A percentile compares a stretch with the other conserved stretches of the same genome.
Evolutionary conservation across 2,888 invertebrate genomes (phyloP).

Genomic region (Abscondita cerata): DNA sequence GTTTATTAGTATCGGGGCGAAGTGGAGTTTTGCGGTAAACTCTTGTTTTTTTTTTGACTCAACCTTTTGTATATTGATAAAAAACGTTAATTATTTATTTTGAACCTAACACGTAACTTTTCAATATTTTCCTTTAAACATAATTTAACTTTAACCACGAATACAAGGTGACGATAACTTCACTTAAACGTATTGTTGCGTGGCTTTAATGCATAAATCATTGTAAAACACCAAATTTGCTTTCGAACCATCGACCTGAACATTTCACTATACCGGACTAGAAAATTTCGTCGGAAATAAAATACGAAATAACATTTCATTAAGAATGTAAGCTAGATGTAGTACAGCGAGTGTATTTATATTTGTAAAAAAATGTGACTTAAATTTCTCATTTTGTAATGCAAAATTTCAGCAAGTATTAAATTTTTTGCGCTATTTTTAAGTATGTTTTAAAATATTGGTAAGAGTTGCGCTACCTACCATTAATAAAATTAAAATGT

Average conservation of each 20-base stretch:
- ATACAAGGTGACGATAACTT: neutral
- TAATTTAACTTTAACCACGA: too few relatives aligned
- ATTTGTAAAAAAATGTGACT: constrained; percentile 2
- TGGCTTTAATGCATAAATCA: constrained; percentile 22
- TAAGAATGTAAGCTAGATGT: constrained; percentile 14
- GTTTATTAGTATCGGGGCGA: too few relatives aligned
- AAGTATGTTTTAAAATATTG: constrained; percentile 9
- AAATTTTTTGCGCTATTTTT: constrained; percentile 22
- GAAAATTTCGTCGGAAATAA: constrained; percentile 3
- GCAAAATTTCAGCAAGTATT: constrained; percentile 21
- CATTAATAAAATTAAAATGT: constrained; percentile 2
- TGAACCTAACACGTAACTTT: too few relatives aligned
- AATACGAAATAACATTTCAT: constrained; percentile 20
- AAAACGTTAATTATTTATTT: too few relatives aligned
- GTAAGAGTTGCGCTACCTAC: neutral
- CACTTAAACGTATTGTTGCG: constrained; percentile 8
- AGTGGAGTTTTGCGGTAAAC: too few relatives aligned
- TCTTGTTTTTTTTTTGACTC: too few relatives aligned
- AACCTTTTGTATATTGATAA: too few relatives aligned
- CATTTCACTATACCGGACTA: constrained; percentile 7
- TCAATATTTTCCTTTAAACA: too few relatives aligned
- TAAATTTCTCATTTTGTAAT: constrained; percentile 17
- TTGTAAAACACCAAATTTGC: constrained; percentile 18
- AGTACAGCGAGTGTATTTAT: constrained; percentile 13
- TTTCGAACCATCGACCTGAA: constrained; percentile 19